A percentile compares a stretch with the other conserved stretches of the same genome.
Conservation (phyloP, 1,140 invertebrate genomes). For the Drosophila prosaltans region DNA sequence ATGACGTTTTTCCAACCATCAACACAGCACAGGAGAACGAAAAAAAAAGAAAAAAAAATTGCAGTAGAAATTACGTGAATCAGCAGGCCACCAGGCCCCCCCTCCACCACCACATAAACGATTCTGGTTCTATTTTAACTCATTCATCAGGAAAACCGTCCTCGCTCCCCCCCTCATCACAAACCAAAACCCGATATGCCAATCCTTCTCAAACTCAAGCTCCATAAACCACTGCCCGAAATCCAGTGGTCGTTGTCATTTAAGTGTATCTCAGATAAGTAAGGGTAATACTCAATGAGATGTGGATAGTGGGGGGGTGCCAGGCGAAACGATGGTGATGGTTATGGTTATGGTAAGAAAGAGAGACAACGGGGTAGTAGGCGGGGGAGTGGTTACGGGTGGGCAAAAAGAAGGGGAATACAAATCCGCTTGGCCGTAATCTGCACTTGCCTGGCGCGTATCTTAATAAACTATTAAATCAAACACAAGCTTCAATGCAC, state of each 20-base stretch:
- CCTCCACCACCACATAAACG: neutral
- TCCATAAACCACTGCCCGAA: slow-evolving; percentile 77
- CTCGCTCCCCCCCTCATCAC: neutral
- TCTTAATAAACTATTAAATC: slow-evolving; percentile 81
- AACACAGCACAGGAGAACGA: neutral
- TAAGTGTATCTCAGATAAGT: slow-evolving; percentile 54
- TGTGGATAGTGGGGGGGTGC: neutral
- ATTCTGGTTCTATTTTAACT: slow-evolving; percentile 3
- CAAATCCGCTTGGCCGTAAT: slow-evolving; percentile 72
- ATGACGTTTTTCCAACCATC: slow-evolving; percentile 9
- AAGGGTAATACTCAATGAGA: slow-evolving; percentile 19
- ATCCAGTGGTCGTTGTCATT: slow-evolving; percentile 77
- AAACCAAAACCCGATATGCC: slow-evolving; percentile 70
- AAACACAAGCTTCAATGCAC: slow-evolving; percentile 77
- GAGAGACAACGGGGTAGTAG: neutral
- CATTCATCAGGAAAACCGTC: slow-evolving; percentile 5
- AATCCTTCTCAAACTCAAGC: slow-evolving; percentile 48
- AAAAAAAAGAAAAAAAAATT: no score
- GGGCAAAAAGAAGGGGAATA: slow-evolving; percentile 13
- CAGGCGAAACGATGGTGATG: neutral
- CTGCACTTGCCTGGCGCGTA: slow-evolving; percentile 75
- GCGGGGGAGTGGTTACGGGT: no score
- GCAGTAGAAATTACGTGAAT: no score
- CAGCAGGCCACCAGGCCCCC: no score
- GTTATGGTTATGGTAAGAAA: no score